These are phyloP conservation scores for Tragopan temminckii DNA, from an alignment of 2,797 vertebrate genomes.

Conservation along the genomic window DNA sequence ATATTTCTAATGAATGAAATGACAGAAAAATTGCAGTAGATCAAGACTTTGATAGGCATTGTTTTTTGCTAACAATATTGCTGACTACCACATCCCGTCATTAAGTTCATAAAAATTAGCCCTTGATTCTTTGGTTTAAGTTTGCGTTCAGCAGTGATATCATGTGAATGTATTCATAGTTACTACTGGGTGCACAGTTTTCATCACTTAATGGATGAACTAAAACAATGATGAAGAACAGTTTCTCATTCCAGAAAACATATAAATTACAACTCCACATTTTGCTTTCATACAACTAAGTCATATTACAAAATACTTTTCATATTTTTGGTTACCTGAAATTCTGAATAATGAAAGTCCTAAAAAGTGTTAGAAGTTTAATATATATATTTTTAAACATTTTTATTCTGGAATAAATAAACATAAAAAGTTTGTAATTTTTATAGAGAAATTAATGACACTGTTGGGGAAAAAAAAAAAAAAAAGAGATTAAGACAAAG, in stretches of 20 bases:
- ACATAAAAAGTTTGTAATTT: not conserved
- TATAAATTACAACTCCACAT: not conserved
- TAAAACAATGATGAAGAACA: not conserved
- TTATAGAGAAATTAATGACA: not conserved
- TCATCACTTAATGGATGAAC: not conserved
- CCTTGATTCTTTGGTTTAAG: not conserved
- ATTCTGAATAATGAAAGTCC: not conserved
- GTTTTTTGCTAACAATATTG: not conserved
- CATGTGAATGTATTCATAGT: not conserved
- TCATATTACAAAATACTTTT: not conserved
- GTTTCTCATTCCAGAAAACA: not conserved
- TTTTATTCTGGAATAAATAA: not conserved
- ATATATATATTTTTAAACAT: not conserved
- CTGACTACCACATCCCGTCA: not conserved
- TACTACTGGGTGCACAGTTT: not conserved
- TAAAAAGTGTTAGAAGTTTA: not conserved
- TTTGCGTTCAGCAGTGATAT: not conserved
- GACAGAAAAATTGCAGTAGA: not conserved
- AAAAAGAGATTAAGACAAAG: not conserved
- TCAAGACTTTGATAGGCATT: not conserved
- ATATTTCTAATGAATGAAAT: not conserved
- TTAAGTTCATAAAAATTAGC: not conserved
- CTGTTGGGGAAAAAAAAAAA: not conserved
- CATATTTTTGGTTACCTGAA: not conserved
- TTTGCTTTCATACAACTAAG: not conserved